phyloP scores from a whole-genome alignment of 2,797 vertebrate genomes.

The Pelobates cultripes region DNA sequence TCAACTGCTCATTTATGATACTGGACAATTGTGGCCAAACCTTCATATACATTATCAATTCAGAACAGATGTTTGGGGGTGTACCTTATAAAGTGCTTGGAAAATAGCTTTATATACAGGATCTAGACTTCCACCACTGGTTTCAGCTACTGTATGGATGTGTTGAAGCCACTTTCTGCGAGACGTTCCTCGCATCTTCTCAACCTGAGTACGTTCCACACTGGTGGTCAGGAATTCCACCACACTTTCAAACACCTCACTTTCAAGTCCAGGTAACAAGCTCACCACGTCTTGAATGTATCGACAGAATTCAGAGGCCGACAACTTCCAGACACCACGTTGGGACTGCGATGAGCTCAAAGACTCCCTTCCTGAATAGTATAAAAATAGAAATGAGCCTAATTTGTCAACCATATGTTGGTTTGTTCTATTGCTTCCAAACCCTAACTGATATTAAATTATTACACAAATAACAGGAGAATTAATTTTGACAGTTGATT shows the following conservation, averaged over 20 bases:
- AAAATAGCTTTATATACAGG: constrained; percentile 69
- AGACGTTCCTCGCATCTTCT: constrained; percentile 57
- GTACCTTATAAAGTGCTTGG: constrained; percentile 69
- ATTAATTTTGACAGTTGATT: no score
- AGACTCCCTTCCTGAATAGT: constrained; percentile 66
- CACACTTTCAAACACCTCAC: constrained; percentile 64
- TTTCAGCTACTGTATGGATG: constrained; percentile 67
- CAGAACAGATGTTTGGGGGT: neutral
- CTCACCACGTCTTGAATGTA: constrained; percentile 69
- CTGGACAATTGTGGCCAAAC: no score
- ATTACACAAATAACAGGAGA: no score
- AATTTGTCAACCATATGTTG: no score
- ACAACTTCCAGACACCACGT: constrained; percentile 61
- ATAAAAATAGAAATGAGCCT: neutral
- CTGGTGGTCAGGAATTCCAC: constrained; percentile 68
- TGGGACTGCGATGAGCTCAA: constrained; percentile 61
- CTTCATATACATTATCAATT: no score
- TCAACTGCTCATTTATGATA: no score
- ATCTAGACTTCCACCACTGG: constrained; percentile 61
- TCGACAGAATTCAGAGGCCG: constrained; percentile 66
- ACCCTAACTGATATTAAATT: no score
- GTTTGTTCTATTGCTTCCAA: no score
- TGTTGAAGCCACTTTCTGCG: constrained; percentile 71
- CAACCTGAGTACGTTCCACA: constrained; percentile 49
- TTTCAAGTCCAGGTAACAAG: constrained; percentile 62